Evolutionary conservation across 1,140 invertebrate genomes (phyloP).

Genomic region (Sitodiplosis mosellana): DNA sequence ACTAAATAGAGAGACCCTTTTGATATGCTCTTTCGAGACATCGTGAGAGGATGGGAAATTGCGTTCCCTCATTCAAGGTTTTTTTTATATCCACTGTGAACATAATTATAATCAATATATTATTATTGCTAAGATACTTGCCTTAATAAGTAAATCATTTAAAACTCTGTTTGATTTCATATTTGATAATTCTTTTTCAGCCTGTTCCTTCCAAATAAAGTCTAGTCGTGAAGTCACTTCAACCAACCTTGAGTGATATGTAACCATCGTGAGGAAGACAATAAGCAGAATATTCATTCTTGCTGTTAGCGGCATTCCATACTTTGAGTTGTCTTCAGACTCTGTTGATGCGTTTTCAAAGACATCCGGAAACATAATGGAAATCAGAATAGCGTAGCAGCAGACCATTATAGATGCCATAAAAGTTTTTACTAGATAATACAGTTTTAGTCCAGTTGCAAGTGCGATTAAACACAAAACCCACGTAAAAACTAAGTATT

Average conservation of each 20-base stretch:
- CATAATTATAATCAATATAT: too few relatives aligned
- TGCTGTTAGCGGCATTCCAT: constrained; percentile 43
- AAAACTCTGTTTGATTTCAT: constrained; percentile 41
- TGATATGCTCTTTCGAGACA: too few relatives aligned
- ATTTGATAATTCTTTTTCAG: constrained; percentile 73
- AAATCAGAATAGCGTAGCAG: constrained; percentile 48
- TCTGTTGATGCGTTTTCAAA: constrained; percentile 13
- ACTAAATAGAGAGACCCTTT: too few relatives aligned
- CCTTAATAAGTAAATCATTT: constrained; percentile 26
- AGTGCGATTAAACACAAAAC: constrained; percentile 78
- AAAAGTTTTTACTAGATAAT: constrained; percentile 75
- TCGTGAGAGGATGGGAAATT: too few relatives aligned
- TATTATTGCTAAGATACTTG: too few relatives aligned
- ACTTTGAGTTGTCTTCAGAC: constrained; percentile 9
- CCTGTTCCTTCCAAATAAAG: constrained; percentile 90
- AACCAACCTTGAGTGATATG: constrained; percentile 77
- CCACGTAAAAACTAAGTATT: constrained; percentile 87
- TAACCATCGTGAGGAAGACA: constrained; percentile 72
- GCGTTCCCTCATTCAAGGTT: too few relatives aligned
- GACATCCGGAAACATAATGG: constrained; percentile 31
- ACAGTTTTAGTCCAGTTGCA: constrained; percentile 80
- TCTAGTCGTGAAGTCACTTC: constrained; percentile 80
- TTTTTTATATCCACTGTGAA: too few relatives aligned
- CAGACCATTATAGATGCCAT: constrained; percentile 57
- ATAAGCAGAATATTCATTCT: constrained; percentile 63